phyloP scores from a whole-genome alignment of 2,113 vertebrate genomes.

The Hippolais icterina region DNA sequence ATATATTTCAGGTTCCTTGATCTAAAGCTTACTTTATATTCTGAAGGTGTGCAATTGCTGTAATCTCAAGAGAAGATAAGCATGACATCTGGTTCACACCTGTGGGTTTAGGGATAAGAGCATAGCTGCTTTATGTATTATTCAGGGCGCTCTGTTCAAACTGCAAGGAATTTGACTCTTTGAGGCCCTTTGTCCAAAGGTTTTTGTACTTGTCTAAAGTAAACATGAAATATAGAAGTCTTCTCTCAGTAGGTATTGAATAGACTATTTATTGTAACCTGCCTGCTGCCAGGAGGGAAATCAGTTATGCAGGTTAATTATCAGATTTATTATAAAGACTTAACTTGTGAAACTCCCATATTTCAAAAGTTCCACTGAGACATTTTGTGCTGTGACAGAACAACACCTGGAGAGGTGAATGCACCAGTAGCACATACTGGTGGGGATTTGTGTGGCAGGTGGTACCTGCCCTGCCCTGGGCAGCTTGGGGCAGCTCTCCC shows the following conservation, averaged over 20 bases:
- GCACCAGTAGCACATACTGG: accelerated
- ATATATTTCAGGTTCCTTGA: slow-evolving; percentile 68
- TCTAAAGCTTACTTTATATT: slow-evolving; percentile 72
- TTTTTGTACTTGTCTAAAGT: slow-evolving; percentile 60
- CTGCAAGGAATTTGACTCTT: slow-evolving; percentile 56
- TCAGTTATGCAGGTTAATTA: slow-evolving; percentile 39
- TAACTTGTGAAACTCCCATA: not conserved
- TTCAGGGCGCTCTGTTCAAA: slow-evolving; percentile 25
- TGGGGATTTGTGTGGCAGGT: not conserved
- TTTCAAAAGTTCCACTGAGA: slow-evolving; percentile 5
- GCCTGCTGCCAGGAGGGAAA: not conserved
- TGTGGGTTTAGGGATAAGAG: slow-evolving; percentile 72
- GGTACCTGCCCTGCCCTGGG: not conserved
- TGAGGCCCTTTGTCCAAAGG: slow-evolving; percentile 13
- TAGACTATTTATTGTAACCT: slow-evolving; percentile 25
- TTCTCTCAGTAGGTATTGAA: slow-evolving; percentile 2
- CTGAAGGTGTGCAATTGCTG: slow-evolving; percentile 57
- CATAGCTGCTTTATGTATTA: slow-evolving; percentile 56
- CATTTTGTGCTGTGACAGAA: not conserved
- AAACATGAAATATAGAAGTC: slow-evolving; percentile 43
- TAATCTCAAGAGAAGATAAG: slow-evolving; percentile 75
- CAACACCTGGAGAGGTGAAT: not conserved
- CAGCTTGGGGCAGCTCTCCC: accelerated
- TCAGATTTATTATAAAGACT: slow-evolving; percentile 50
- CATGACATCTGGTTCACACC: slow-evolving; percentile 74